These are phyloP conservation scores for Hyperoplus immaculatus DNA, from an alignment of 2,797 vertebrate species.

Conservation along the genomic window DNA sequence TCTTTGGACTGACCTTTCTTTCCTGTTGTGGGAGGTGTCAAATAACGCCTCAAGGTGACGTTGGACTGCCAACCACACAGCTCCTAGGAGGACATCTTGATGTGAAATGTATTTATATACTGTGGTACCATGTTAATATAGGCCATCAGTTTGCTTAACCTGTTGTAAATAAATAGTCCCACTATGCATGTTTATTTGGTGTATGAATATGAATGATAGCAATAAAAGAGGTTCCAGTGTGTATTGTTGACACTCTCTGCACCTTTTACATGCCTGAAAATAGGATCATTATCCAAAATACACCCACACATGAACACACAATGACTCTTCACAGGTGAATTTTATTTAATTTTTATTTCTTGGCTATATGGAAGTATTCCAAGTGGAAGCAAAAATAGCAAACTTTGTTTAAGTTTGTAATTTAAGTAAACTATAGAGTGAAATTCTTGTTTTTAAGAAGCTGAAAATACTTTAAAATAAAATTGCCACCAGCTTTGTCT, in stretches of 20 bases:
- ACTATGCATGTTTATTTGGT: slow-evolving; percentile 86
- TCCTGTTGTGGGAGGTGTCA: slow-evolving; percentile 42
- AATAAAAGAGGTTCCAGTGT: slow-evolving; percentile 76
- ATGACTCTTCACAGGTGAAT: slow-evolving; percentile 5
- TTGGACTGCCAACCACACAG: slow-evolving; percentile 48
- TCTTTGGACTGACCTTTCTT: slow-evolving; percentile 36
- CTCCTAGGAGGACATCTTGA: slow-evolving; percentile 64
- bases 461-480: no score
- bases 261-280: not conserved
- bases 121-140: slow-evolving; percentile 71
- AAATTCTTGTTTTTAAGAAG: not conserved
- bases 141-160: slow-evolving; percentile 65
- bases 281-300: not conserved
- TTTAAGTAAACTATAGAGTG: slow-evolving; percentile 3
- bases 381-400: slow-evolving; percentile 1
- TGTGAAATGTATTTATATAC: slow-evolving; percentile 79
- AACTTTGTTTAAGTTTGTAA: slow-evolving; percentile 6
- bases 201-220: slow-evolving; percentile 82
- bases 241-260: slow-evolving; percentile 25
- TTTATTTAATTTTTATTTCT: no score
- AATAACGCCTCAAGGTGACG: slow-evolving; percentile 57
- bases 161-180: slow-evolving; percentile 79
- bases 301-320: not conserved
- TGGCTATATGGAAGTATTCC: not conserved
- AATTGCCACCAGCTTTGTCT: no score